Percentiles rank a stretch among this genome's conserved stretches.
These are phyloP conservation scores for Drosophila recens DNA, from an alignment of 2,888 invertebrate species.

Conservation along the genomic window DNA sequence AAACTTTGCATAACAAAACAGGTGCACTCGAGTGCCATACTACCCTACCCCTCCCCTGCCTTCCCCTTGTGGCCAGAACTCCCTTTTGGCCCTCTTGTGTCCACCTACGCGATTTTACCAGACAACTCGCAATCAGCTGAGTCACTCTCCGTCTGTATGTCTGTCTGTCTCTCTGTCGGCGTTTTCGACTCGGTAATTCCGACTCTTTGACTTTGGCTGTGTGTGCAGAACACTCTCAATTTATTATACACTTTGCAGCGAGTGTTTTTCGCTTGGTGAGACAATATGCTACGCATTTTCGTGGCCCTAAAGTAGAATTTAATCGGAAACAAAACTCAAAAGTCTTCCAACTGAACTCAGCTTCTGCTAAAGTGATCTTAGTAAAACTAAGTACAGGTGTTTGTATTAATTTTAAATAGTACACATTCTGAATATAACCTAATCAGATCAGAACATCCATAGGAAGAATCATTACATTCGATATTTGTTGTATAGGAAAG, in stretches of 20 bases:
- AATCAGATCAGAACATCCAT: neutral
- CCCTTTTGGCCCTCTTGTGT: slow-evolving; percentile 28
- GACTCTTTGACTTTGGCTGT: slow-evolving; percentile 13
- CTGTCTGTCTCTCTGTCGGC: neutral
- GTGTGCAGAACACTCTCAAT: slow-evolving; percentile 9
- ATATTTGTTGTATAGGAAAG: too few species aligned
- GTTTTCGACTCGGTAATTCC: slow-evolving; percentile 16
- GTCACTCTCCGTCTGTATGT: slow-evolving; percentile 33
- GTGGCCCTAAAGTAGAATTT: neutral
- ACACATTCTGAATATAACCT: neutral
- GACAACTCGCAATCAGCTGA: slow-evolving; percentile 52
- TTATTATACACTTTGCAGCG: slow-evolving; percentile 9
- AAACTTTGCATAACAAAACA: slow-evolving; percentile 74
- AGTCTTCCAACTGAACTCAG: neutral
- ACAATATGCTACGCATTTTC: slow-evolving; percentile 1
- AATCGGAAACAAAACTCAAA: neutral
- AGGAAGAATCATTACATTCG: neutral
- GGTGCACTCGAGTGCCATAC: slow-evolving; percentile 57
- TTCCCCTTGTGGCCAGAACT: slow-evolving; percentile 11
- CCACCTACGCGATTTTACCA: slow-evolving; percentile 43
- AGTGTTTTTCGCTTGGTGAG: slow-evolving; percentile 3
- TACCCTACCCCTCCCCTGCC: neutral
- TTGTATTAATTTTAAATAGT: too few species aligned
- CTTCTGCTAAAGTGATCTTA: neutral
- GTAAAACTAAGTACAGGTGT: neutral